Conservation (phyloP, 2,113 vertebrate species). For the Crotophaga sulcirostris region DNA sequence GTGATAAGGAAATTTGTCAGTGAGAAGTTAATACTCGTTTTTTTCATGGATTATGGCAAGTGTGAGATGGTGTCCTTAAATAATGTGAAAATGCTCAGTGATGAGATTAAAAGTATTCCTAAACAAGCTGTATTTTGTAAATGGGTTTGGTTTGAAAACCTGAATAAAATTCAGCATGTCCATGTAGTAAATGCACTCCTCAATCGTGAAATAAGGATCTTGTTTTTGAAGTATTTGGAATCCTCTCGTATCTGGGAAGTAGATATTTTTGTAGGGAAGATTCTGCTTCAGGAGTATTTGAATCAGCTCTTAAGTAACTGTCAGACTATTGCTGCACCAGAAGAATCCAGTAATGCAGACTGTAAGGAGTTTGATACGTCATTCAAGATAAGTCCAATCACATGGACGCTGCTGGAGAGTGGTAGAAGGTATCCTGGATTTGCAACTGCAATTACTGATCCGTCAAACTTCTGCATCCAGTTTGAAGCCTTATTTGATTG, state of each 20-base stretch:
- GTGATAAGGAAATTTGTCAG: constrained; percentile 52
- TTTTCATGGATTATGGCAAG: constrained; percentile 77
- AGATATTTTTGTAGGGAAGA: constrained; percentile 70
- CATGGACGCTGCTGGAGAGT: constrained; percentile 60
- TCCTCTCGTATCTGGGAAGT: constrained; percentile 74
- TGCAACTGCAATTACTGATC: constrained; percentile 75
- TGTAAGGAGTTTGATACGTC: not conserved
- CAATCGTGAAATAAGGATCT: constrained; percentile 64
- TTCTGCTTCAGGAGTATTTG: constrained; percentile 51
- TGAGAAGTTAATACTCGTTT: constrained; percentile 62
- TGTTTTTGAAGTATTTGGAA: constrained; percentile 73
- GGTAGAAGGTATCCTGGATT: constrained; percentile 71
- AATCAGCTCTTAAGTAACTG: not conserved
- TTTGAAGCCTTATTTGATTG: constrained; percentile 74
- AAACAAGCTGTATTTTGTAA: constrained; percentile 77
- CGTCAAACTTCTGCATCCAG: constrained; percentile 82
- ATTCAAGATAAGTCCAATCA: constrained; percentile 2
- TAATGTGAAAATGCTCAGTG: constrained; percentile 43
- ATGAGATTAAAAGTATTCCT: constrained; percentile 58
- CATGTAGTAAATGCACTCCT: constrained; percentile 48
- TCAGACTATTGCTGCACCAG: not conserved
- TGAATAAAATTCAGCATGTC: not conserved
- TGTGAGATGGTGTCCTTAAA: constrained; percentile 62
- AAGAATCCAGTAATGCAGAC: not conserved
- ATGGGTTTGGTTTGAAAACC: constrained; percentile 61